Evolutionary conservation across 2,888 invertebrate species (phyloP).

Genomic region (Pediacus dermestoides): DNA sequence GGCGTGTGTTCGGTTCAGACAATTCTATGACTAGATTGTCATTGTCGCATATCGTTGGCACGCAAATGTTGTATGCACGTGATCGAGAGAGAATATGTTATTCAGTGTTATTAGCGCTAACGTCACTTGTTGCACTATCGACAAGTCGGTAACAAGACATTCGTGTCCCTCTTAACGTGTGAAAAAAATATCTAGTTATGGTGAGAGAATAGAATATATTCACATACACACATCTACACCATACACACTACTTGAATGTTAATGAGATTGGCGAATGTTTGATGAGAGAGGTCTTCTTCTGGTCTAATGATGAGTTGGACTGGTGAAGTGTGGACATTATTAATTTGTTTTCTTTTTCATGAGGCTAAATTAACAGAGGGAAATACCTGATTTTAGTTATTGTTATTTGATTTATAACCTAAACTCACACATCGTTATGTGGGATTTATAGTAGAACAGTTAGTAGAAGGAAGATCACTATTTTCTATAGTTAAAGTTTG

Average conservation of each 20-base stretch:
- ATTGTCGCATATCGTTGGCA: constrained; percentile 12
- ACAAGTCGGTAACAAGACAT: constrained; percentile 17
- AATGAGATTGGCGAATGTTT: constrained; percentile 3
- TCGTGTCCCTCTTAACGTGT: constrained; percentile 12
- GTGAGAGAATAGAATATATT: constrained; percentile 8
- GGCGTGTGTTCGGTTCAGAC: no score
- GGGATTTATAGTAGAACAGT: no score
- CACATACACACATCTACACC: background rate
- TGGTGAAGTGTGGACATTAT: no score
- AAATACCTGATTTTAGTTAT: no score
- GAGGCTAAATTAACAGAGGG: no score
- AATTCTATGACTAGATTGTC: no score
- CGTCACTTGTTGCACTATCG: constrained; percentile 15
- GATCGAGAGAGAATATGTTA: constrained; percentile 13
- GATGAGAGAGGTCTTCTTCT: constrained; percentile 1
- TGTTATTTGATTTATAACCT: no score
- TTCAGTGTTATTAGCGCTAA: constrained; percentile 15
- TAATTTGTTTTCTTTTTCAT: no score
- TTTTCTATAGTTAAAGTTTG: no score
- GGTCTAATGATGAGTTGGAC: background rate
- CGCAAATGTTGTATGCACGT: constrained; percentile 15
- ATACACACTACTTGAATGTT: constrained; percentile 2
- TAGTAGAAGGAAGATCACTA: no score
- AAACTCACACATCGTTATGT: no score
- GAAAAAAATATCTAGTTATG: constrained; percentile 13